Evolutionary conservation across 2,797 vertebrate species (phyloP).

Genomic region (Sebastiscus tertius): DNA sequence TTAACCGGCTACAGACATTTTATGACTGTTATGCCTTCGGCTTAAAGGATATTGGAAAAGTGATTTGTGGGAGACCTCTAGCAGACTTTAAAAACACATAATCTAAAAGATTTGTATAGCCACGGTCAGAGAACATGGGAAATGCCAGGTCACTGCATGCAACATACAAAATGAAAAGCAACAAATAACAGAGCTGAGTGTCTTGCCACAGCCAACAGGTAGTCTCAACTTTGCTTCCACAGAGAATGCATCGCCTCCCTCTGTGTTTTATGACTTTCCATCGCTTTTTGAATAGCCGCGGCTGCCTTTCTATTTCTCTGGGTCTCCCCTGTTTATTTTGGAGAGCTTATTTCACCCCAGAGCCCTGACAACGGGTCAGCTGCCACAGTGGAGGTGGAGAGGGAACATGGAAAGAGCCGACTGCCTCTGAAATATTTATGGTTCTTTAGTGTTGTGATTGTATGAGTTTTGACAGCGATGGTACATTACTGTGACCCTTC

Average conservation of each 20-base stretch:
- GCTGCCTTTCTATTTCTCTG: conserved; percentile 22
- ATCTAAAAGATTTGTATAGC: conserved; percentile 63
- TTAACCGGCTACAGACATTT: conserved; percentile 71
- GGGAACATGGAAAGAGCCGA: conserved; percentile 37
- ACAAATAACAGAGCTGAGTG: conserved; percentile 25
- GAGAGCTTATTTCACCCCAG: conserved; percentile 59
- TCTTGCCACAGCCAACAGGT: conserved; percentile 17
- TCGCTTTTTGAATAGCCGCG: conserved; percentile 42
- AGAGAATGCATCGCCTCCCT: conserved; percentile 28
- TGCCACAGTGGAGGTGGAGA: conserved; percentile 39
- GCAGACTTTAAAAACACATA: conserved; percentile 62
- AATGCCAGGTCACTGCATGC: conserved; percentile 34
- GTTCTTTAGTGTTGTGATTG: conserved; percentile 60
- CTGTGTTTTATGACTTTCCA: conserved; percentile 42
- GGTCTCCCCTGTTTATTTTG: conserved; percentile 58
- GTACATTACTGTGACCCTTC: conserved; percentile 55
- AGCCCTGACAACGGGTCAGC: conserved; percentile 57
- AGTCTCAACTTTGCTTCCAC: not conserved
- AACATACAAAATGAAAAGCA: conserved; percentile 36
- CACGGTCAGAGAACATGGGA: conserved; percentile 15
- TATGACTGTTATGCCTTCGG: conserved; percentile 65
- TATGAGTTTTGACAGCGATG: conserved; percentile 67
- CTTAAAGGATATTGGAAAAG: conserved; percentile 74
- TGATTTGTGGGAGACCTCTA: conserved; percentile 63
- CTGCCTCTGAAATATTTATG: conserved; percentile 72